A percentile compares a stretch with the other conserved stretches of the same genome.
These are phyloP conservation scores for Parnassius orleans DNA, from an alignment of 2,888 invertebrate genomes.

Conservation along the genomic window DNA sequence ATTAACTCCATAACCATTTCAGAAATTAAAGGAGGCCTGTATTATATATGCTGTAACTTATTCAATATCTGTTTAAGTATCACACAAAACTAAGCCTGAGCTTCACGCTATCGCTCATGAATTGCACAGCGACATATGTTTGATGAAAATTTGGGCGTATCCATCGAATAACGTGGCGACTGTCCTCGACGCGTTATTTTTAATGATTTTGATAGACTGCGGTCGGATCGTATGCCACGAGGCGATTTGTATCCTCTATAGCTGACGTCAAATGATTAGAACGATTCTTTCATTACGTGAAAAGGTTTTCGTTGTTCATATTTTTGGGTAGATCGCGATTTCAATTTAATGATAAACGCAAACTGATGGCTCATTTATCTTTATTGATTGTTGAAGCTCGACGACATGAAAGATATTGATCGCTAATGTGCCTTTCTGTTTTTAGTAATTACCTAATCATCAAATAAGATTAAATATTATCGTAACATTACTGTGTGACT, in stretches of 20 bases:
- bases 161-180: constrained; percentile 69
- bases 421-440: neutral
- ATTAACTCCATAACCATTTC: too few species aligned
- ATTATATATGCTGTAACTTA: too few species aligned
- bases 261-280: constrained; percentile 22
- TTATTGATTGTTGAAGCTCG: constrained; percentile 6
- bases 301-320: constrained; percentile 37
- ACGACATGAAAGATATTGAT: neutral
- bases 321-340: constrained; percentile 25
- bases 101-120: constrained; percentile 32
- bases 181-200: constrained; percentile 62
- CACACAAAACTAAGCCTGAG: neutral
- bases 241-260: constrained; percentile 31
- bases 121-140: constrained; percentile 49
- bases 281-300: constrained; percentile 40
- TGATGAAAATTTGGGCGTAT: constrained; percentile 76
- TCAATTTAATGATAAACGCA: constrained; percentile 23
- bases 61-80: too few species aligned
- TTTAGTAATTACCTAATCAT: too few species aligned
- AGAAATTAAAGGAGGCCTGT: too few species aligned
- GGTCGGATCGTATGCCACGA: constrained; percentile 27
- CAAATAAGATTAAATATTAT: too few species aligned
- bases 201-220: constrained; percentile 54
- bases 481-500: too few species aligned
- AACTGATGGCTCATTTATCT: constrained; percentile 16